A percentile compares a stretch with the other conserved stretches of the same genome.
Conservation (phyloP, 2,113 vertebrate species). For the zebrafish (Danio rerio) region GRCz12tu NC_133186.1:25453001-25453500, state of each 20-base stretch:
- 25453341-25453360: constrained; percentile 47
- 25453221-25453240: constrained; percentile 12
- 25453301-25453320: constrained; percentile 45
- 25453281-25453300: constrained; percentile 30
- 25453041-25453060: too few relatives aligned
- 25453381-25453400: not conserved
- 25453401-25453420: not conserved
- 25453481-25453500: too few relatives aligned
- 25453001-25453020: too few relatives aligned
- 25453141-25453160: constrained; percentile 96
- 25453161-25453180: constrained; percentile 95
- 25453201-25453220: not conserved
- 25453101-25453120: constrained; percentile 89
- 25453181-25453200: constrained; percentile 87
- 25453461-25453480: too few relatives aligned
- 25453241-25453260: constrained; percentile 46
- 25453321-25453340: constrained; percentile 46
- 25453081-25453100: constrained; percentile 92
- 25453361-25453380: not conserved
- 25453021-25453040: too few relatives aligned
- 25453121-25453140: constrained; percentile 93
- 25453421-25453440: too few relatives aligned
- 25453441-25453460: too few relatives aligned
- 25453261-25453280: constrained; percentile 35
- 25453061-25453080: not conserved